These are phyloP conservation scores for Columba livia DNA, from an alignment of 2,113 vertebrate genomes.

Conservation along the genomic window DNA sequence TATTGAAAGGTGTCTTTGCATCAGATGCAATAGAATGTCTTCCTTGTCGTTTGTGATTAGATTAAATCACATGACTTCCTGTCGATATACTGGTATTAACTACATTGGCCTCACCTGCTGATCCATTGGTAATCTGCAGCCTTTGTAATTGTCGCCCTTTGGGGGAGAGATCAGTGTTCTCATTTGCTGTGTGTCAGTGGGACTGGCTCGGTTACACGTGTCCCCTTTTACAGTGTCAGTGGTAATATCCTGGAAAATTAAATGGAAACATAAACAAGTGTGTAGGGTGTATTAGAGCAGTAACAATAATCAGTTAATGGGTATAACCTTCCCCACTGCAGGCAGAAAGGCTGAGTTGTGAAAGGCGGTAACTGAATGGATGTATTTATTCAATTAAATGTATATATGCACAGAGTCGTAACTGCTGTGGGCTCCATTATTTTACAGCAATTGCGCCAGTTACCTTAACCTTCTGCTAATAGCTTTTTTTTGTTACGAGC, in stretches of 20 bases:
- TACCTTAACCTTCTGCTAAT: constrained; percentile 17
- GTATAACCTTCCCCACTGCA: not conserved
- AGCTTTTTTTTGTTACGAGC: not conserved
- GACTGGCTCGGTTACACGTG: not conserved
- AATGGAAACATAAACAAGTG: constrained; percentile 32
- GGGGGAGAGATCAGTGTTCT: not conserved
- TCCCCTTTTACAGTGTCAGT: not conserved
- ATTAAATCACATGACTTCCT: constrained; percentile 8
- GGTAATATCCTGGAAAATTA: not conserved
- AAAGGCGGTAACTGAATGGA: not conserved
- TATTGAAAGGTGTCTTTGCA: not conserved
- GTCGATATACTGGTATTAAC: not conserved
- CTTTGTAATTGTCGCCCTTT: not conserved
- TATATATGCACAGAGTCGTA: not conserved
- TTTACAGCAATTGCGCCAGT: not conserved
- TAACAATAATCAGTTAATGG: constrained; percentile 45
- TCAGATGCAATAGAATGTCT: not conserved
- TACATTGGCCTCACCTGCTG: not conserved
- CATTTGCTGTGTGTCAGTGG: not conserved
- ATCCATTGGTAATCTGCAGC: not conserved
- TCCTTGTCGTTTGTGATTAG: not conserved
- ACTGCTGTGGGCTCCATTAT: not conserved
- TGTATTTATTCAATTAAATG: constrained; percentile 56
- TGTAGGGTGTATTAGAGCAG: not conserved
- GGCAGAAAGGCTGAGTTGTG: not conserved